A percentile compares a stretch with the other conserved stretches of the same genome.
Evolutionary conservation across 2,888 invertebrate genomes (phyloP).

Genomic region (Steinernema carpocapsae): DNA sequence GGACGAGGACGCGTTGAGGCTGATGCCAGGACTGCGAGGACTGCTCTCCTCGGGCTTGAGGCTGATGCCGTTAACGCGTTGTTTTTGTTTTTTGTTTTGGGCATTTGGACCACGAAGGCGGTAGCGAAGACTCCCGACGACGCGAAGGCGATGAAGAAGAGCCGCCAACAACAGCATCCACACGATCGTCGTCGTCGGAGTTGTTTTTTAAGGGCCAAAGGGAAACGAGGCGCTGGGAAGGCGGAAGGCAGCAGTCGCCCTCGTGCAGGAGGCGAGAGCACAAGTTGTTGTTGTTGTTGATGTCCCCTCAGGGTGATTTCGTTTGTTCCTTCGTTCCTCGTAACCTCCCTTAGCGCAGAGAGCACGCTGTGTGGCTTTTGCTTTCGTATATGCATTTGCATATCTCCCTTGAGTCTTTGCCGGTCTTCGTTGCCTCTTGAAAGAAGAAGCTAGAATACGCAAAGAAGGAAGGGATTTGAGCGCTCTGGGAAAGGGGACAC

Average conservation of each 20-base stretch:
- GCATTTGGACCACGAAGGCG: slow-evolving; percentile 13
- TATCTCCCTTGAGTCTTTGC: not conserved
- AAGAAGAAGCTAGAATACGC: not conserved
- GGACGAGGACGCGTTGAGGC: not conserved
- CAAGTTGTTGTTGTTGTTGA: slow-evolving; percentile 34
- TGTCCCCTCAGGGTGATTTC: slow-evolving; percentile 17
- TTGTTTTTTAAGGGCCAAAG: slow-evolving; percentile 22
- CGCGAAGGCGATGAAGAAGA: not conserved
- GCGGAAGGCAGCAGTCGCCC: not conserved
- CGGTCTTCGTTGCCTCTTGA: too few relatives aligned
- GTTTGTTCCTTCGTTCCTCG: not conserved
- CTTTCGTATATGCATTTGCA: slow-evolving; percentile 25
- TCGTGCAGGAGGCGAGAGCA: not conserved
- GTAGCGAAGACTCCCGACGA: too few relatives aligned
- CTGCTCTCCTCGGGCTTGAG: not conserved
- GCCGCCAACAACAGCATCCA: slow-evolving; percentile 27
- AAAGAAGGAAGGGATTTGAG: slow-evolving; percentile 21
- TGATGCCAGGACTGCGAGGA: not conserved
- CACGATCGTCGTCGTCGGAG: not conserved
- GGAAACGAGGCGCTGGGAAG: not conserved
- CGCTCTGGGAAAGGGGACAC: slow-evolving; percentile 28
- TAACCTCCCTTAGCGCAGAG: not conserved
- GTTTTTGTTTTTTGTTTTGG: slow-evolving; percentile 35
- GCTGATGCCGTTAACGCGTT: slow-evolving; percentile 23
- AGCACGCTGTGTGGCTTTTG: not conserved